A percentile compares a stretch with the other conserved stretches of the same genome.
Conservation (phyloP, 2,113 vertebrate species). For the Leptodactylus fuscus region DNA sequence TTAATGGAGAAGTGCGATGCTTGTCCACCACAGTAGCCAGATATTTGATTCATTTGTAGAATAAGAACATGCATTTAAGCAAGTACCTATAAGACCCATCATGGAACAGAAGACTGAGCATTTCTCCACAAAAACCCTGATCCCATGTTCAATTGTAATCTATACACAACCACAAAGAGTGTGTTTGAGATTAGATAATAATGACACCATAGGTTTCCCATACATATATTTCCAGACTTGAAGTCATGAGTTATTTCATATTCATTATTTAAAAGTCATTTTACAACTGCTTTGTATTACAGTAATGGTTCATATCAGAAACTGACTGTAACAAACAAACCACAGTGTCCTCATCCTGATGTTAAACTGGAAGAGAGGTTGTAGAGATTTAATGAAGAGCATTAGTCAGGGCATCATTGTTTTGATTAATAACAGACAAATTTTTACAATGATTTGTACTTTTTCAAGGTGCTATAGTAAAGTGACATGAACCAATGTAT, state of each 20-base stretch:
- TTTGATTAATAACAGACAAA: no score
- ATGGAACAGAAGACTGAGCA: background rate
- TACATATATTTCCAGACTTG: background rate
- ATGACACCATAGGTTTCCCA: background rate
- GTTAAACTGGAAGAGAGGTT: background rate
- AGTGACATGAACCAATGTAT: no score
- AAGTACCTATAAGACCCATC: background rate
- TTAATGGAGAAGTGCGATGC: no score
- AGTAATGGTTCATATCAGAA: background rate
- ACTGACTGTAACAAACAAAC: background rate
- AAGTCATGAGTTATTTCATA: background rate
- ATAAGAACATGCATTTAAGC: background rate
- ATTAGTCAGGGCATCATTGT: no score
- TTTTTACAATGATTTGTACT: no score
- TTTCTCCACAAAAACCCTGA: background rate
- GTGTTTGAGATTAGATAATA: background rate
- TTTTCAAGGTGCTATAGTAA: no score
- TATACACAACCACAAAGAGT: background rate
- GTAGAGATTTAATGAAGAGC: no score
- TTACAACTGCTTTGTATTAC: background rate
- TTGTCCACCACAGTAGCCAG: no score
- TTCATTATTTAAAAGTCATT: background rate
- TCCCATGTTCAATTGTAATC: background rate
- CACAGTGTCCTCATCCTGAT: background rate
- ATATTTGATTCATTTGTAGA: no score